Base-by-base conservation (phyloP, 1,140 invertebrate genomes). In the Thaumetopoea pityocampa region DNA sequence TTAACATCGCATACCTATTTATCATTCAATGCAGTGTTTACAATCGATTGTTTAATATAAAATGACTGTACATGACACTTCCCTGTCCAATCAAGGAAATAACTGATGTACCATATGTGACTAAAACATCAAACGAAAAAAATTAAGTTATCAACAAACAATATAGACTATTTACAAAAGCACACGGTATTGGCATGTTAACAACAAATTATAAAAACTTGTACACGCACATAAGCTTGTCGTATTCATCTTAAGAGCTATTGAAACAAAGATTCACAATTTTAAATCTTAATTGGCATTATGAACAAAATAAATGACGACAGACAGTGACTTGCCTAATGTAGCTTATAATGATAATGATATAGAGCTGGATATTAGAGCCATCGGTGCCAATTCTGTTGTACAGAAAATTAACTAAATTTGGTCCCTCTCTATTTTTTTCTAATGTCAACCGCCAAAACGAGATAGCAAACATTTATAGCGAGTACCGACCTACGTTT, bases 301-400 rank as follows among this genome's bases (percentile, higher is more conserved):
- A 79, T 79, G 64, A 68, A n/a, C n/a, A n/a, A n/a, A n/a, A n/a
- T n/a, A n/a, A n/a, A 78, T 83, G 77, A 76, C 79, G 79, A 81
- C 73, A 83, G 70, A 67, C 56, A 50, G 70, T 83, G 79, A 83
- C 79, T 83, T 83, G 79, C 76, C 63, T 71, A 77, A 83, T 79
- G 64, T 56, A 54, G 34, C 63, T 47, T 34, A 45, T 66, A 65
- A 71, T 62, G 63, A 66, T 66, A 69, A 70, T 18, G 33, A 40
- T 55, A 68, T 58, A 63, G 76, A 70, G 76, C 7, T 59, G 69
- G 2, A n/a, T n/a, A n/a, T n/a, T n/a, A n/a, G n/a, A n/a, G n/a
- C n/a, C n/a, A n/a, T n/a, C n/a, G n/a, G n/a, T n/a, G n/a, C n/a
- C n/a, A n/a, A n/a, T n/a, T n/a, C n/a, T n/a, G n/a, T n/a, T n/a